phyloP scores from a whole-genome alignment of 37 sponge, comb jelly and placozoan genomes.

The Oopsacas minuta region DNA sequence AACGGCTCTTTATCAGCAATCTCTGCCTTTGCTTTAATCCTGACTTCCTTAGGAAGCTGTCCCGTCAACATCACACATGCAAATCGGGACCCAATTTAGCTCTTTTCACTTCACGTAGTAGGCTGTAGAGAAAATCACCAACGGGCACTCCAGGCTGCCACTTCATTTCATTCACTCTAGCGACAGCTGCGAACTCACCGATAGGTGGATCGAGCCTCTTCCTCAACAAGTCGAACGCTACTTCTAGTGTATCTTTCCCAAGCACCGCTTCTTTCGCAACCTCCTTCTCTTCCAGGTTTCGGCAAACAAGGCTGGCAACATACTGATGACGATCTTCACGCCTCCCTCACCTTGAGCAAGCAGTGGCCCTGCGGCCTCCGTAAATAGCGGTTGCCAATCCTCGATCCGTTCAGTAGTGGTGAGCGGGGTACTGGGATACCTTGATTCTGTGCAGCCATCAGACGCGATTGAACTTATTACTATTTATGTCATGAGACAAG shows the following conservation, averaged over 20 bases:
- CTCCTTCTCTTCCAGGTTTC: neutral
- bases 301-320: neutral
- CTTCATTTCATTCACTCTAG: neutral
- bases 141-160: neutral
- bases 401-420: neutral
- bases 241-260: neutral
- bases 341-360: slow-evolving; percentile 9
- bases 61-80: neutral
- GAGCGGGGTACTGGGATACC: neutral
- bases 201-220: neutral
- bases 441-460: neutral
- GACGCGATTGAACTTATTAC: no score
- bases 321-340: neutral
- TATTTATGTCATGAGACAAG: neutral
- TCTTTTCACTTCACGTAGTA: neutral
- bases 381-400: neutral
- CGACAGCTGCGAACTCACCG: neutral
- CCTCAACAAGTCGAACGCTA: neutral
- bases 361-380: neutral
- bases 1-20: neutral
- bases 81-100: neutral
- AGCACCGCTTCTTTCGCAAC: neutral
- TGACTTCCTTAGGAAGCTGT: neutral
- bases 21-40: neutral
- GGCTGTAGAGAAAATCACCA: neutral